Percentiles rank a stretch among this genome's conserved stretches.
Conservation (phyloP, 2,888 invertebrate genomes). For the Andrena minutula region DNA sequence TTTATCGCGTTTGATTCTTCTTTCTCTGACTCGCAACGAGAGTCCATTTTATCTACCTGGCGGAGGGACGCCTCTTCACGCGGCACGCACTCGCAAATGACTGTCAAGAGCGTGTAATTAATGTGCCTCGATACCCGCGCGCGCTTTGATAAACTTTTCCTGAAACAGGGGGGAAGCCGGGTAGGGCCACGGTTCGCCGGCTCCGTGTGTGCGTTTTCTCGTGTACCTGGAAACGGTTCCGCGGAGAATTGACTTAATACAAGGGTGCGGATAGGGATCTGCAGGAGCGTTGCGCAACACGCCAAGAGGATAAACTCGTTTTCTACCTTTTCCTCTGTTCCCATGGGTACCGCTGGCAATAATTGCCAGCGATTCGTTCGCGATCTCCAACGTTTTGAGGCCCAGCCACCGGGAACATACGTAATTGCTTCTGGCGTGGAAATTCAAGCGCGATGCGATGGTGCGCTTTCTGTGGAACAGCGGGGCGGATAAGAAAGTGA, state of each 20-base stretch:
- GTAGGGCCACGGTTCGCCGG: conserved; percentile 7
- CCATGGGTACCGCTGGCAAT: neutral
- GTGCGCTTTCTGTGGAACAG: too few relatives aligned
- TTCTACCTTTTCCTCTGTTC: conserved; percentile 4
- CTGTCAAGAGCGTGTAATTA: conserved; percentile 23
- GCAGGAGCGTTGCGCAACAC: neutral
- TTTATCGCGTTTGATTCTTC: conserved; percentile 24
- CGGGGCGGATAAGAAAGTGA: too few relatives aligned
- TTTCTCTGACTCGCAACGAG: conserved; percentile 9
- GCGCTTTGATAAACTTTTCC: neutral
- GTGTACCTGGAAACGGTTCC: conserved; percentile 18
- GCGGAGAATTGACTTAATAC: conserved; percentile 1
- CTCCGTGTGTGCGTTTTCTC: conserved; percentile 3
- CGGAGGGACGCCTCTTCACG: conserved; percentile 2
- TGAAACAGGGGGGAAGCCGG: neutral
- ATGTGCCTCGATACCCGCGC: conserved; percentile 8
- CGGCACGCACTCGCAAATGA: conserved; percentile 19
- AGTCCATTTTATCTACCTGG: conserved; percentile 21
- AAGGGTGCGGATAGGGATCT: neutral
- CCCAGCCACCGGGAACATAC: neutral
- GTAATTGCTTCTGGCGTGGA: neutral
- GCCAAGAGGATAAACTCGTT: neutral
- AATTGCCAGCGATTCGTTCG: neutral
- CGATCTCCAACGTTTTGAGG: neutral
- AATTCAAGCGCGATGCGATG: neutral